Evolutionary conservation across 2,888 invertebrate genomes (phyloP).

Genomic region (Troides aeacus): DNA sequence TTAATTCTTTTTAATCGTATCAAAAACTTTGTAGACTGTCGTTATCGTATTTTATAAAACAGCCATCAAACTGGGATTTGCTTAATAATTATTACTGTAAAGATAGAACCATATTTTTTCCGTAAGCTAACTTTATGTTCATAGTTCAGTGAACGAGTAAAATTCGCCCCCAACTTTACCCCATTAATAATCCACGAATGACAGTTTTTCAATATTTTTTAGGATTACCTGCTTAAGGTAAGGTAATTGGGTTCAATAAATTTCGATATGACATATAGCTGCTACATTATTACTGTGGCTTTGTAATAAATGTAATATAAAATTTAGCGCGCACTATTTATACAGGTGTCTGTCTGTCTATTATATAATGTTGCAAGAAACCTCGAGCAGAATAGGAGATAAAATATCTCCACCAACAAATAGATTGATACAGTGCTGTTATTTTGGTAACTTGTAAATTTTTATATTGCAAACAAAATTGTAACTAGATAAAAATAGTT

Average conservation of each 20-base stretch:
- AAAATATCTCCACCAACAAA: too few species aligned
- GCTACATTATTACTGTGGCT: neutral
- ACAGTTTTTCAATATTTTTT: conserved; percentile 18
- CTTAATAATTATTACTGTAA: neutral
- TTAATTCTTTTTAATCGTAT: neutral
- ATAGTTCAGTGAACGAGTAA: conserved; percentile 12
- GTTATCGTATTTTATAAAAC: neutral
- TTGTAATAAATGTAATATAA: too few species aligned
- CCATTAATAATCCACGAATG: conserved; percentile 17
- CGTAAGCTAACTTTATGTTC: conserved; percentile 5
- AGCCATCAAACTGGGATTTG: neutral
- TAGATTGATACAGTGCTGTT: too few species aligned
- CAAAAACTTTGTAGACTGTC: neutral
- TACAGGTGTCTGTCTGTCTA: too few species aligned
- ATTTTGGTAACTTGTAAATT: too few species aligned
- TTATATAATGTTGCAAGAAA: too few species aligned
- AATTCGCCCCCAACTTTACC: conserved; percentile 11
- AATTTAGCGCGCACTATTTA: too few species aligned
- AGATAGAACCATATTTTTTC: conserved; percentile 2
- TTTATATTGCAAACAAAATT: too few species aligned
- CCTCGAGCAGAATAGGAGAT: too few species aligned
- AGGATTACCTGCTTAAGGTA: conserved; percentile 8
- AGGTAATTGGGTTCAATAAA: conserved; percentile 17
- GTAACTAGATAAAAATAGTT: too few species aligned
- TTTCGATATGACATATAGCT: neutral